A percentile compares a stretch with the other conserved stretches of the same genome.
These are phyloP conservation scores for Hydractinia symbiolongicarpus DNA, from an alignment of 30 jellyfish, hydroid and myxozoan genomes.

Conservation along the genomic window DNA sequence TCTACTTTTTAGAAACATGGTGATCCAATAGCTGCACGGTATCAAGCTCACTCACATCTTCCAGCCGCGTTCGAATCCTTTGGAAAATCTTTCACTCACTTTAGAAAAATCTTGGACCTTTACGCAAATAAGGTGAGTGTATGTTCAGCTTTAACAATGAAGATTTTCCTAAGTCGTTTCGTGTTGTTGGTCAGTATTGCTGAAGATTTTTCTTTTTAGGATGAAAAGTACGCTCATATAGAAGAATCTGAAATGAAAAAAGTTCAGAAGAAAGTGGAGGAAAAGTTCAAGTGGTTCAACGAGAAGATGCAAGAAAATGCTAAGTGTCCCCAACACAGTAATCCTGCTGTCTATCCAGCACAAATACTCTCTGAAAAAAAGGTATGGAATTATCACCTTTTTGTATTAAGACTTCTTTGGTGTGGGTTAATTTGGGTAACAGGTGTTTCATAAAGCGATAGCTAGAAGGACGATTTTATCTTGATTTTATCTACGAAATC, in stretches of 20 bases:
- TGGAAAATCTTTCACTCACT: slow-evolving; percentile 68
- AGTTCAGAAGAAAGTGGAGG: slow-evolving; percentile 64
- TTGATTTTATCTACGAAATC: no score
- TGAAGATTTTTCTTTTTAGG: slow-evolving; percentile 36
- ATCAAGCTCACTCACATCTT: slow-evolving; percentile 45
- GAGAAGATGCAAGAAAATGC: slow-evolving; percentile 58
- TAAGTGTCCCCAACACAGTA: slow-evolving; percentile 42
- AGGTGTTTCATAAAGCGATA: no score
- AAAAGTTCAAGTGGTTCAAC: slow-evolving; percentile 68
- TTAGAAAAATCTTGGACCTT: slow-evolving; percentile 57
- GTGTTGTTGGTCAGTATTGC: no score
- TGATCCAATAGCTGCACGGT: slow-evolving; percentile 73
- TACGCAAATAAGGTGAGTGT: slow-evolving; percentile 61
- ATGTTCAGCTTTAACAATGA: neutral
- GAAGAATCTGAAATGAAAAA: slow-evolving; percentile 79
- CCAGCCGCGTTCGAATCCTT: slow-evolving; percentile 69
- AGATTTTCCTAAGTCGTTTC: no score
- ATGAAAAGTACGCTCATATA: slow-evolving; percentile 66
- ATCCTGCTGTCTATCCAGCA: slow-evolving; percentile 62
- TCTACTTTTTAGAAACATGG: slow-evolving; percentile 52
- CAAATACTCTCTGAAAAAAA: slow-evolving; percentile 49
- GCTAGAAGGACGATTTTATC: no score
- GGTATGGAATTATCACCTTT: slow-evolving; percentile 22
- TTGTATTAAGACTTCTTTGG: no score
- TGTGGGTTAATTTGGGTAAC: no score